These are phyloP conservation scores for Mastacembelus armatus DNA, from an alignment of 2,797 vertebrate genomes.

Conservation along the genomic window DNA sequence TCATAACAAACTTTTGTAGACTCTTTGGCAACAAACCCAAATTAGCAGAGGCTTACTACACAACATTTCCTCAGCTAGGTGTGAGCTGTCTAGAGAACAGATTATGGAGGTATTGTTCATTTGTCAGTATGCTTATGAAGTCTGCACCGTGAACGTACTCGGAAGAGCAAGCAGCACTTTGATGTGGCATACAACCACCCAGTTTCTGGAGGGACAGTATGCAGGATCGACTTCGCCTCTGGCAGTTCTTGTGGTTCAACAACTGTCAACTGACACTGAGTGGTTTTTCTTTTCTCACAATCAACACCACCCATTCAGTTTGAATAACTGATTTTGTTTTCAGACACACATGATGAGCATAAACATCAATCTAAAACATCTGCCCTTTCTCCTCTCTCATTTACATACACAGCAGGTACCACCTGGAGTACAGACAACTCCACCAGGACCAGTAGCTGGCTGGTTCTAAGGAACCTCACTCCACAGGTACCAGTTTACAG, in stretches of 20 bases:
- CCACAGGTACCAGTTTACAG: constrained; percentile 87
- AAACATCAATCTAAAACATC: constrained; percentile 5
- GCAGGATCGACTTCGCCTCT: background rate
- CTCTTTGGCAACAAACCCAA: too few species aligned
- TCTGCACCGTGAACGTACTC: background rate
- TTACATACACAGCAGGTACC: constrained; percentile 87
- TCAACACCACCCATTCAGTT: constrained; percentile 20
- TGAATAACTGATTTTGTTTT: constrained; percentile 26
- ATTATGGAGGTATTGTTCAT: background rate
- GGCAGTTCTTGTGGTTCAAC: constrained; percentile 28
- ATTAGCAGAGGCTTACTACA: background rate
- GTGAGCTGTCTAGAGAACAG: background rate
- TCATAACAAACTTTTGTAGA: background rate
- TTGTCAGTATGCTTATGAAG: background rate
- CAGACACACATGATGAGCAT: background rate
- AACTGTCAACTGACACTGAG: constrained; percentile 30
- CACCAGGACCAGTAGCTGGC: constrained; percentile 96
- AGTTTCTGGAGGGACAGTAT: background rate
- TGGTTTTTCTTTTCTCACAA: background rate
- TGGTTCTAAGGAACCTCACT: constrained; percentile 98
- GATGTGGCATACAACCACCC: constrained; percentile 19
- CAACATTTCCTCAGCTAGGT: background rate
- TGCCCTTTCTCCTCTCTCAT: constrained; percentile 17
- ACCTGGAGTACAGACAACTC: constrained; percentile 98
- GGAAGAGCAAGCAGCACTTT: background rate